Base-by-base conservation (phyloP, 1,140 invertebrate genomes). In the Ladona fulva region DNA sequence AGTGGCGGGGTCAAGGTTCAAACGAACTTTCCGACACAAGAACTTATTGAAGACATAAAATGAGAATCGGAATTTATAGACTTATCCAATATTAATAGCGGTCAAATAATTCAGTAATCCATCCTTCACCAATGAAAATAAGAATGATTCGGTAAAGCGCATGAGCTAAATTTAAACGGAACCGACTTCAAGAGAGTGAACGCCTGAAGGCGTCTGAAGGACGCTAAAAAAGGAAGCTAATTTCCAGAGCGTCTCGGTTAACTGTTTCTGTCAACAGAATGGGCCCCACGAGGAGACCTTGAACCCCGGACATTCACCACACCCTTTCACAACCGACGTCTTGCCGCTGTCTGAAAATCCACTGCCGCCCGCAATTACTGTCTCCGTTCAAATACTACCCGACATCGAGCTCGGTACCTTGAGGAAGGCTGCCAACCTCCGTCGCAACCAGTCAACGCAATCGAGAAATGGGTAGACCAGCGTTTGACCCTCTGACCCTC, bases 261-360 rank as follows among this genome's bases (percentile, higher is more conserved):
- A 66, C 52, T 66, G 52, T 66, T 66, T 66, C 52, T 66, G 52
- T 66, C 52, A 66, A 66, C 52, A 66, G 52, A 66, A 66, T 19
- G n/a, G 16, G 52, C 44, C 19, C 44, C 44, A 19, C 44, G 44
- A 10, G 52, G 12, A 66, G 12, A 66, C 52, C 52, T 66, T 66
- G 52, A 66, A 66, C 52, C 52, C 52, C 16, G 52, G n/a, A 16
- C 52, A 66, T 12, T 66, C n/a, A 22, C 52, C 52, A 66, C 52
- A 66, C 52, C 52, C 52, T 12, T 19, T 1, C 52, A 12, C 16
- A 66, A 66, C 52, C n/a, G n/a, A 66, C n/a, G 52, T 66, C 52
- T 22, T 6, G 14, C 52, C n/a, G n/a, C 3, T 12, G 52, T 66
- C 52, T 22, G 52, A 66, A 22, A 66, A 22, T 66, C 52, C 52